Evolutionary conservation across 2,113 vertebrate species (phyloP), one percentile per base, ranked within the genome.

Genomic region (Rynchops niger): DNA sequence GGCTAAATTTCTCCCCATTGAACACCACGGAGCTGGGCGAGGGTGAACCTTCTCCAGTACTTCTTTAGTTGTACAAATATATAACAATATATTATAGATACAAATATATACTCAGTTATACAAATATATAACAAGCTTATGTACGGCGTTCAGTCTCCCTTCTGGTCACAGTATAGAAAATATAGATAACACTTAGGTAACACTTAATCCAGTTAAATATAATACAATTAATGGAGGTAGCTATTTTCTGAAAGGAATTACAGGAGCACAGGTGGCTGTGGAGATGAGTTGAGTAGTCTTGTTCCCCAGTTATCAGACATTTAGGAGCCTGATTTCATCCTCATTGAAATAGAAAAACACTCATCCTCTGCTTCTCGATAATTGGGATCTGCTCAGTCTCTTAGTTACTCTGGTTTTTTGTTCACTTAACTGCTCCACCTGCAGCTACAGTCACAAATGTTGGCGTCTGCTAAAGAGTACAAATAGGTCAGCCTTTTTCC

Each of bases 11-110:
- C 56, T 69, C 19, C 17, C 30, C 1, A 2, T 47, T 19, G 25
- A 58, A 32, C 34, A 16, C 27, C 32, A 49, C 0, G 0, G 40
- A 73, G 40, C 0, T 49, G 36, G 23, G 34, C 0, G 0, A 90
- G 52, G 32, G 6, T 32, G 29, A 89, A 55, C 10, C 14, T 84
- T 45, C 55, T 74, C 32, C 50, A 26, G 29, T 17, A n/a, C 6
- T 49, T 56, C 69, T 76, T 77, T 42, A 47, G 42, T 17, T 55
- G 70, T 38, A 42, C 26, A 49, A 79, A 66, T 19, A 32, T 7
- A 32, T 32, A 40, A 88, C 0, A 1, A 45, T 45, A 45, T 45
- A 45, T 19, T 45, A 45, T 45, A 45, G 18, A 45, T 45, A 45
- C 18, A 45, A 45, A 45, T 45, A 19, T 45, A 45, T 19, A 45